Evolutionary conservation across 1,140 invertebrate genomes (phyloP), one percentile per base, ranked within the genome.

Genomic region (Stegodyphus mimosarum): DNA sequence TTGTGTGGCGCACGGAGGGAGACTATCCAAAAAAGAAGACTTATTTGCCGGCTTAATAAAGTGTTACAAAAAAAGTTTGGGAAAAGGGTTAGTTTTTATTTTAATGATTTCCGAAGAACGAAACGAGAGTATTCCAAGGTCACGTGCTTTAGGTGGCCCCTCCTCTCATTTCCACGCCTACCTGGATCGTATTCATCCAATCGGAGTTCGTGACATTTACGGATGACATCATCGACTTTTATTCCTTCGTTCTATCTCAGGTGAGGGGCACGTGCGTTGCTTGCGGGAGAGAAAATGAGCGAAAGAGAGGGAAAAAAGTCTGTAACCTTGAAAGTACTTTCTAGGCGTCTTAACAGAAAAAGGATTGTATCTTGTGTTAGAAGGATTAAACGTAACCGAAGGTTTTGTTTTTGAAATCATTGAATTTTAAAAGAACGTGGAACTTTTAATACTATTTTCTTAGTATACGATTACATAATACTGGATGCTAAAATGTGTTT

Each of bases 131-230:
- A 83, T 66, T 76, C 70, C 81, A 84, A 84, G 81, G 81, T 84
- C 81, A 84, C 81, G 81, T 84, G 73, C 69, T 72, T 81, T 81
- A 72, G n/a, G 50, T 53, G 73, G 70, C 67, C 77, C 79, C 79
- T 72, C 79, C 79, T 60, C 73, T 76, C 53, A 50, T 66, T 84
- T 84, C 81, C 81, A 84, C 81, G 81, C 81, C 81, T 84, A 84
- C 72, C 81, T 84, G 63, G 73, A 84, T 84, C 49, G 63, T 48
- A 60, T 60, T 84, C 81, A 69, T 84, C 81, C 81, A 84, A 84
- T 84, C 63, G 76, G 81, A 63, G n/a, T 55, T 55, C 81, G 63
- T 76, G 81, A 60, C 81, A 84, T 67, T 75, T 75, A 76, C 63
- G 63, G 81, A 84, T 84, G 81, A 84, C 81, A 84, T 84, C 81